These are phyloP conservation scores for Himalopsyche kuldschensis DNA, from an alignment of 2,888 invertebrate genomes.

Conservation along the genomic window DNA sequence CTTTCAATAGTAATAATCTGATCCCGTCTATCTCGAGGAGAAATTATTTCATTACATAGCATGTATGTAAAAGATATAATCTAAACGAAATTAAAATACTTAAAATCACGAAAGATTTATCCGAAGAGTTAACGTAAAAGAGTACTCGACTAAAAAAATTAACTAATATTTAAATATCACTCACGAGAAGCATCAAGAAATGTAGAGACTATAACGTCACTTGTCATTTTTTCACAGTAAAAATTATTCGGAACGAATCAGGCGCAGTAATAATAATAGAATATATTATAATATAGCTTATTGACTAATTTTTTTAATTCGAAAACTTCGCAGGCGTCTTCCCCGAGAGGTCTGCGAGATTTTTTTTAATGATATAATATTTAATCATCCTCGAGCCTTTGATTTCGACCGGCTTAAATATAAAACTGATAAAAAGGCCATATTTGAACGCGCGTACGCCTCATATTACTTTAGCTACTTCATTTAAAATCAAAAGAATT, in stretches of 20 bases:
- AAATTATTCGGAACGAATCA: neutral
- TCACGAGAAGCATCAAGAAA: slow-evolving; percentile 8
- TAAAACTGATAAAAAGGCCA: slow-evolving; percentile 32
- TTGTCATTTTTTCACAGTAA: slow-evolving; percentile 1
- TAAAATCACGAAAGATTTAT: neutral
- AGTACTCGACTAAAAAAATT: neutral
- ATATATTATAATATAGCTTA: neutral
- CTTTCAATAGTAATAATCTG: neutral
- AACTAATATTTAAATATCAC: slow-evolving; percentile 10
- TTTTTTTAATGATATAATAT: neutral
- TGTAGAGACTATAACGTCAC: slow-evolving; percentile 13
- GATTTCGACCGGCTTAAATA: neutral
- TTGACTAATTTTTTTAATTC: neutral
- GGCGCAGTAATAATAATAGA: neutral
- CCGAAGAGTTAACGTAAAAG: neutral
- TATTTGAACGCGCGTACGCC: slow-evolving; percentile 33
- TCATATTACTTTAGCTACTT: slow-evolving; percentile 14
- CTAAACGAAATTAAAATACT: neutral
- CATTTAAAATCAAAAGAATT: slow-evolving; percentile 26
- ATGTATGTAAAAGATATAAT: neutral
- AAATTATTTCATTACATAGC: neutral
- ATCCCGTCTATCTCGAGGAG: neutral
- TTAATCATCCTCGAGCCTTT: neutral
- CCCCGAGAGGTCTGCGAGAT: neutral
- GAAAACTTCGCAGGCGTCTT: neutral